Evolutionary conservation across 53 echinoderm and acorn worm genomes (phyloP).

Genomic region (Zoroaster sp.): DNA sequence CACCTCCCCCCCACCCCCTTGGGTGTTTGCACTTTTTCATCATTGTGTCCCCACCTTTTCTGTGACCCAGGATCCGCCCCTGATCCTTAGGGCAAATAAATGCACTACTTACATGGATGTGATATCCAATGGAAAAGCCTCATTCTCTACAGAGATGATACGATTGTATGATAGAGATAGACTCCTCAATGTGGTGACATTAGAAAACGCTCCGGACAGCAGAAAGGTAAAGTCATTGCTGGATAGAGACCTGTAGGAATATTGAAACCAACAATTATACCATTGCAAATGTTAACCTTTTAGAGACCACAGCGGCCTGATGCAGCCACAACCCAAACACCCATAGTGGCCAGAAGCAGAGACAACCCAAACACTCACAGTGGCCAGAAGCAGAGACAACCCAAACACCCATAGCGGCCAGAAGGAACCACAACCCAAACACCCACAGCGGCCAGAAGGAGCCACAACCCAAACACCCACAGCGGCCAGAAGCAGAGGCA

Average conservation of each 20-base stretch:
- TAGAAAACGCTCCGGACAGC: constrained; percentile 72
- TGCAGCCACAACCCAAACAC: not conserved
- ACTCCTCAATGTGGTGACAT: constrained; percentile 62
- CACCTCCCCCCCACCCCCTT: not conserved
- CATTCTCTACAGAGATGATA: constrained; percentile 83
- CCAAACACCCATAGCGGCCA: too few species aligned
- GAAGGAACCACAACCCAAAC: too few species aligned
- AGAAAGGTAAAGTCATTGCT: constrained; percentile 75
- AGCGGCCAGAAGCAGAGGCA: too few species aligned
- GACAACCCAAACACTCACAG: too few species aligned
- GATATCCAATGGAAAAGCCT: constrained; percentile 71
- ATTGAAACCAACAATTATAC: not conserved
- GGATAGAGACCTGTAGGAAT: constrained; percentile 39
- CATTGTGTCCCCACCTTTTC: not conserved
- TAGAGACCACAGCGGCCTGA: not conserved
- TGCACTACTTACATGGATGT: constrained; percentile 59
- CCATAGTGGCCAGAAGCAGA: too few species aligned
- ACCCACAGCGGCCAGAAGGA: too few species aligned
- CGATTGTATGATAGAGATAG: constrained; percentile 52
- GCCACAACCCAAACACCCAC: too few species aligned
- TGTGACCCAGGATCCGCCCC: too few species aligned
- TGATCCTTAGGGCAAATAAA: too few species aligned
- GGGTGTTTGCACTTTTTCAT: not conserved
- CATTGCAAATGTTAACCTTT: not conserved
- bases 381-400: too few species aligned